Conservation (phyloP, 2,888 invertebrate species). For the Eulithis prunata region DNA sequence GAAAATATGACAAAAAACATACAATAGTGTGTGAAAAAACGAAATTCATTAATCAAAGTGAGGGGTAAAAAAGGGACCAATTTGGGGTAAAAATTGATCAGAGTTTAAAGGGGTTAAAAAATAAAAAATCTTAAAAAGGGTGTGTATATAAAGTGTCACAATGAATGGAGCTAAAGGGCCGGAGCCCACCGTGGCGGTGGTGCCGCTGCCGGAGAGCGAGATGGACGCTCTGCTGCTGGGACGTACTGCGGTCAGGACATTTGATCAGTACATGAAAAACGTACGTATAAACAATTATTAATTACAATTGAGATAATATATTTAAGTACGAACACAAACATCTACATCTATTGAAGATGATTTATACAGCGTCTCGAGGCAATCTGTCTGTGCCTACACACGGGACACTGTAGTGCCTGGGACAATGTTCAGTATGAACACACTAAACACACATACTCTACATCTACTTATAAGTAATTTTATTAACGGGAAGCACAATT, state of each 20-base stretch:
- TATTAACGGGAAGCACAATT: too few species aligned
- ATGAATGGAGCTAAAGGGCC: conserved; percentile 56
- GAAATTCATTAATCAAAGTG: neutral
- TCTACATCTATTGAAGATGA: too few species aligned
- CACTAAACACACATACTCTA: too few species aligned
- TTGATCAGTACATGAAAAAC: conserved; percentile 83
- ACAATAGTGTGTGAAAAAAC: too few species aligned
- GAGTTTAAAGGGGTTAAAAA: neutral
- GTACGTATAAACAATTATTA: conserved; percentile 68
- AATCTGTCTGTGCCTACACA: too few species aligned
- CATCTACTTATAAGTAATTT: too few species aligned
- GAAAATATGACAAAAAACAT: too few species aligned
- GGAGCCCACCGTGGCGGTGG: conserved; percentile 85
- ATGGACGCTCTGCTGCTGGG: conserved; percentile 92
- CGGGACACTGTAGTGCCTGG: too few species aligned
- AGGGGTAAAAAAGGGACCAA: neutral
- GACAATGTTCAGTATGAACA: too few species aligned
- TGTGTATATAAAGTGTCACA: neutral
- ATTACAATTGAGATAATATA: neutral
- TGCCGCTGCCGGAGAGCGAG: conserved; percentile 88
- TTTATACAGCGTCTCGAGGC: too few species aligned
- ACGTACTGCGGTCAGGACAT: conserved; percentile 90
- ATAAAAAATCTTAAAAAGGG: neutral
- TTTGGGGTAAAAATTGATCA: too few species aligned
- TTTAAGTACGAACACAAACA: too few species aligned